These are phyloP conservation scores for Grallaria varia DNA, from an alignment of 2,113 vertebrate genomes.

Conservation along the genomic window DNA sequence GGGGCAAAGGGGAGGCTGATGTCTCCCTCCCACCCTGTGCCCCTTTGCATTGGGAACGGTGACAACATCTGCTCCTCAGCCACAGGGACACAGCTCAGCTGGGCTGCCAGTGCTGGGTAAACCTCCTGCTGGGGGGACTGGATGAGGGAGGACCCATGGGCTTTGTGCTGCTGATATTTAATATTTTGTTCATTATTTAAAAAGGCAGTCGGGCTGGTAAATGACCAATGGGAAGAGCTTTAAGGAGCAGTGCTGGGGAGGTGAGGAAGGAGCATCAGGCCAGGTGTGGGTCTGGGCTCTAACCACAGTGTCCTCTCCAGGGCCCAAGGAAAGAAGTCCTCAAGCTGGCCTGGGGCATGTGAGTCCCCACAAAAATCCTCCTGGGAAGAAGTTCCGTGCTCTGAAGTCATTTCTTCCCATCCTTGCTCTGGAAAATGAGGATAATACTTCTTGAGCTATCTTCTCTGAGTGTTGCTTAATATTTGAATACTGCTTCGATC, in stretches of 20 bases:
- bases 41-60: not conserved
- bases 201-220: not conserved
- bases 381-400: not conserved
- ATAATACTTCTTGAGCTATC: not conserved
- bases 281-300: not conserved
- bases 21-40: not conserved
- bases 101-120: not conserved
- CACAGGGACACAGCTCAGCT: not conserved
- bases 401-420: not conserved
- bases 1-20: fast-evolving
- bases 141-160: not conserved
- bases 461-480: not conserved
- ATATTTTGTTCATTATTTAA: not conserved
- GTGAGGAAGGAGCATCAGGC: not conserved
- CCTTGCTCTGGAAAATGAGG: not conserved
- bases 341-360: not conserved
- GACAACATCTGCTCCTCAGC: not conserved
- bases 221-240: not conserved
- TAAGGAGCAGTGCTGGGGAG: not conserved
- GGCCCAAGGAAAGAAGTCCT: not conserved
- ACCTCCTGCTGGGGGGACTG: not conserved
- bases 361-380: not conserved
- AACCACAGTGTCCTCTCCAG: not conserved
- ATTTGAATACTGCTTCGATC: not conserved
- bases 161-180: not conserved